Evolutionary conservation across 2,888 invertebrate species (phyloP).

Genomic region (Pandemis cinnamomeana): DNA sequence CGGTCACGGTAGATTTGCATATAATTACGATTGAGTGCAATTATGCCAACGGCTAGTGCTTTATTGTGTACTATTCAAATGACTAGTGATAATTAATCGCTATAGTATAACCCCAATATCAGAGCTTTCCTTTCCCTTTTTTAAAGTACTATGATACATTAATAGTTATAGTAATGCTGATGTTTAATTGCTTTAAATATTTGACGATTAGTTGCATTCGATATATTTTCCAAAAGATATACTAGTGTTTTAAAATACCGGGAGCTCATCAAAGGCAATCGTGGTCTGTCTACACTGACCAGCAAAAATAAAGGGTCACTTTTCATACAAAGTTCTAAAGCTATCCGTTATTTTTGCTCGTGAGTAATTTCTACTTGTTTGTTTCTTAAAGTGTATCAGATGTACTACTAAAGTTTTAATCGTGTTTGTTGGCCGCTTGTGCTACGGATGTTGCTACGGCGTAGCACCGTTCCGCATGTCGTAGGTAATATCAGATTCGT

Average conservation of each 20-base stretch:
- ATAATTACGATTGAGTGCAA: constrained; percentile 23
- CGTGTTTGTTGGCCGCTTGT: neutral
- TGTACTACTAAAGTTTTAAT: neutral
- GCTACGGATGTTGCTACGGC: constrained; percentile 1
- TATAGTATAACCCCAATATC: neutral
- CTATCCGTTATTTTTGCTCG: too few species aligned
- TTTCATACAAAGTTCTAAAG: too few species aligned
- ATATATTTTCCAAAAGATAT: too few species aligned
- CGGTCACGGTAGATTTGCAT: constrained; percentile 37
- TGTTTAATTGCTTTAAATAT: too few species aligned
- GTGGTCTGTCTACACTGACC: too few species aligned
- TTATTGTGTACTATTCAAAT: constrained; percentile 4
- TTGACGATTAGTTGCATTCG: too few species aligned
- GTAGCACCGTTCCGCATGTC: constrained; percentile 11
- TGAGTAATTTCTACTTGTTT: too few species aligned
- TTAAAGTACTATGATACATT: neutral
- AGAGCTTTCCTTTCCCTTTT: neutral
- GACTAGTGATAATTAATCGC: neutral
- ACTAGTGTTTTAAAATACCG: too few species aligned
- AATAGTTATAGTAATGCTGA: neutral
- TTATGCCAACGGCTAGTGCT: constrained; percentile 25
- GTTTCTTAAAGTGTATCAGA: neutral
- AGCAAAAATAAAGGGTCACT: too few species aligned
- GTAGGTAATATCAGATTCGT: neutral
- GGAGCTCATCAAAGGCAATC: too few species aligned